Base-by-base conservation (phyloP, 2,113 vertebrate genomes). In the Leptosomus discolor region DNA sequence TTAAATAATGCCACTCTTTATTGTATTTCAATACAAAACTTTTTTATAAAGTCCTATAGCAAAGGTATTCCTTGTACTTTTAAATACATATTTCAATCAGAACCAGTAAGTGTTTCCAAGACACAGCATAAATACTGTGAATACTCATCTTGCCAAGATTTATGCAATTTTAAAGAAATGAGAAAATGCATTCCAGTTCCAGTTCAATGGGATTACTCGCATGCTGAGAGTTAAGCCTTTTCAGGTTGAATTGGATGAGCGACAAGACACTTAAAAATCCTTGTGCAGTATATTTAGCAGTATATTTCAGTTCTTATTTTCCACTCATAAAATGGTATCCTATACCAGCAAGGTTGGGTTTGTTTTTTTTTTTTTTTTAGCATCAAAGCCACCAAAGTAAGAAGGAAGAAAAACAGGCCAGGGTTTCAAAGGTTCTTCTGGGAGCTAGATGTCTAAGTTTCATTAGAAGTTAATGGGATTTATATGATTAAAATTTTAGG, bases 251-350 rank as follows among this genome's bases (percentile, higher is more conserved):
- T 63, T 97, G 94, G 76, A 94, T 88, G 70, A 93, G 57, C 90
- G 90, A 90, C 81, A 94, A 96, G 87, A 94, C 78, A 94, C 53
- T 94, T 88, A 87, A 95, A 95, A 82, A n/a, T n/a, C n/a, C n/a
- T n/a, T n/a, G n/a, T n/a, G n/a, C n/a, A 90, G 96, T 94, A 69
- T 84, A 94, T 89, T 81, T 92, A 94, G 76, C 67, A 90, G 43
- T 78, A 53, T 76, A 92, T 88, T 96, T 93, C 57, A 95, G 50
- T 48, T 90, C 88, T 88, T 75, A 88, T 92, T 96, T 96, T 93
- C 93, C 81, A 88, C 74, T 82, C 90, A 90, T 92, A 94, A 96
- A 95, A 82, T 32, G 78, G 14, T 58, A 82, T 30, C 65, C 53
- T 78, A 77, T 21, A 83, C n/a, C 37, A 91, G 73, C 13, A 81